These are phyloP conservation scores for Tupaia chinensis DNA, from an alignment of 2,113 vertebrate species.

Conservation along the genomic window DNA sequence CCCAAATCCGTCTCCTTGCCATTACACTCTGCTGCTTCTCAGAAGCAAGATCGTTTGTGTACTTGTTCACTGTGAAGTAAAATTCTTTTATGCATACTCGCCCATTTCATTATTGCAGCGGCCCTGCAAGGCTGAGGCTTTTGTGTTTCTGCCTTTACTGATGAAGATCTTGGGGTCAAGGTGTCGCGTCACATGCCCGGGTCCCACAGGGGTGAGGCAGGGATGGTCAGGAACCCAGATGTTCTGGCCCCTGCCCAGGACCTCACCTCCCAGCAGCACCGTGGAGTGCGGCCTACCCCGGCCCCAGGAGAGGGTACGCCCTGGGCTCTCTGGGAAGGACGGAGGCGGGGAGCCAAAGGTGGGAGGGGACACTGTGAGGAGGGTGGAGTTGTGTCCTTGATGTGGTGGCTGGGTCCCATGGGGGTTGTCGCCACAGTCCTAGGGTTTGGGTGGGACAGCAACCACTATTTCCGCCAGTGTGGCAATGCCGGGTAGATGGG, in stretches of 20 bases:
- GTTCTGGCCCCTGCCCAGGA: background rate
- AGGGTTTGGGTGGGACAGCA: conserved; percentile 66
- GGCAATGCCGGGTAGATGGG: conserved; percentile 65
- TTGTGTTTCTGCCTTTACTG: background rate
- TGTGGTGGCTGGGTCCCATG: conserved; percentile 62
- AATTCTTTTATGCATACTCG: background rate
- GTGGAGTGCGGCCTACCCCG: background rate
- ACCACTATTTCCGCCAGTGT: conserved; percentile 62
- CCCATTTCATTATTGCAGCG: background rate
- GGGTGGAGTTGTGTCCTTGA: conserved; percentile 69
- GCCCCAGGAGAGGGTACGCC: background rate
- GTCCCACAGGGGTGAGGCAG: background rate
- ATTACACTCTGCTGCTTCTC: background rate
- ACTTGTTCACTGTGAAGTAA: background rate
- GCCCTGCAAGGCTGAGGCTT: background rate
- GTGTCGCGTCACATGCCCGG: background rate
- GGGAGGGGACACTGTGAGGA: conserved; percentile 34
- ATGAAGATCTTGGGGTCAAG: background rate
- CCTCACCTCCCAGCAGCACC: background rate
- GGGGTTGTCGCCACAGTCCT: conserved; percentile 68
- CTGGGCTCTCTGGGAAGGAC: conserved; percentile 15
- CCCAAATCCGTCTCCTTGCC: background rate
- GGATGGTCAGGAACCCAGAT: background rate
- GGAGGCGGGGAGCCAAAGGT: background rate
- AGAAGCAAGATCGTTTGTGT: background rate